Evolutionary conservation across 2,113 vertebrate genomes (phyloP).

Genomic region (Platysternon megacephalum): DNA sequence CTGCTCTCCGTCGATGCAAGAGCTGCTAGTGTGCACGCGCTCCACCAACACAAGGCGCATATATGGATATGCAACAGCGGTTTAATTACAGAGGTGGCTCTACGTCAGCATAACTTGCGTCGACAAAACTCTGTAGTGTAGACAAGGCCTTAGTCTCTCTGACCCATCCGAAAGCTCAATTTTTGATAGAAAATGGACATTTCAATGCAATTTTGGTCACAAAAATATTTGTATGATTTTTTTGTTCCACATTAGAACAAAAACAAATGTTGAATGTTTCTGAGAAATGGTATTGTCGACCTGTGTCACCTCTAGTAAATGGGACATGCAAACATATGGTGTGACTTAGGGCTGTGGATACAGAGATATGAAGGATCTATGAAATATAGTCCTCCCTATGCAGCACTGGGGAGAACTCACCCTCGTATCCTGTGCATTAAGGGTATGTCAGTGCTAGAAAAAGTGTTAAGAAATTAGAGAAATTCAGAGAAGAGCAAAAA

Average conservation of each 20-base stretch:
- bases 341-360: background rate
- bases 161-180: background rate
- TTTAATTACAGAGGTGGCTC: too few relatives aligned
- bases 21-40: too few relatives aligned
- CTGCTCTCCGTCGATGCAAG: too few relatives aligned
- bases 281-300: accelerated
- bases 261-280: background rate
- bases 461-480: background rate
- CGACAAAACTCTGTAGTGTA: too few relatives aligned
- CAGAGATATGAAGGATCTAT: background rate
- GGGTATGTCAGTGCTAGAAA: background rate
- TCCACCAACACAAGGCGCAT: too few relatives aligned
- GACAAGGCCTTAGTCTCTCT: too few relatives aligned
- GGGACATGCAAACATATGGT: accelerated
- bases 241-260: background rate
- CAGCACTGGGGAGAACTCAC: background rate
- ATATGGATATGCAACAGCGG: too few relatives aligned
- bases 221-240: background rate
- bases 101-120: too few relatives aligned
- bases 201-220: accelerated
- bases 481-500: background rate
- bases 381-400: background rate
- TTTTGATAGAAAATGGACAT: accelerated
- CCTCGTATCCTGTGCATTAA: background rate
- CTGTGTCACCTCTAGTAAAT: accelerated